Conservation (phyloP, 2,888 invertebrate genomes). For the Microctonus brassicae region DNA sequence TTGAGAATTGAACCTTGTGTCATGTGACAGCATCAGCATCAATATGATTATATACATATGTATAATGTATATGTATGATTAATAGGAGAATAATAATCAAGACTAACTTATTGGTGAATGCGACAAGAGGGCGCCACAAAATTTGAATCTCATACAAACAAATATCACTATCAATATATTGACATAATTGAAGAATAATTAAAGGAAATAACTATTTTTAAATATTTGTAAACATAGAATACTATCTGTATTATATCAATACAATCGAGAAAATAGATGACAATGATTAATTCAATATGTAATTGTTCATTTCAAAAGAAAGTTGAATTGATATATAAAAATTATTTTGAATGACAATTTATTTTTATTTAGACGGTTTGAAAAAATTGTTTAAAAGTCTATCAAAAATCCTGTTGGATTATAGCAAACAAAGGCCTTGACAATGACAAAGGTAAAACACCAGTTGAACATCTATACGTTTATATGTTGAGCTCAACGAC, state of each 20-base stretch:
- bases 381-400: background rate
- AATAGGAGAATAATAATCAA: background rate
- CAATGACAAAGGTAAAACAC: slow-evolving; percentile 8
- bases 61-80: background rate
- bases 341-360: too few species aligned
- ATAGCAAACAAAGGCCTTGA: background rate
- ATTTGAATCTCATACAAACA: background rate
- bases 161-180: too few species aligned
- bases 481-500: background rate
- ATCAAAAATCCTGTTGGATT: background rate
- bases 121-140: slow-evolving; percentile 29
- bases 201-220: background rate
- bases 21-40: slow-evolving; percentile 14
- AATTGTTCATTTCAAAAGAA: too few species aligned
- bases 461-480: slow-evolving; percentile 18
- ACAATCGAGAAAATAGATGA: too few species aligned
- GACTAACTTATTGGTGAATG: slow-evolving; percentile 7
- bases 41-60: too few species aligned
- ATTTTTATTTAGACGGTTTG: too few species aligned
- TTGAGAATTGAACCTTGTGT: slow-evolving; percentile 9
- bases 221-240: background rate
- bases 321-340: too few species aligned
- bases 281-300: too few species aligned
- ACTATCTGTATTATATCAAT: background rate
- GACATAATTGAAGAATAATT: background rate